phyloP scores from a whole-genome alignment of 2,888 invertebrate species.

The Drosophila peninsularis region DNA sequence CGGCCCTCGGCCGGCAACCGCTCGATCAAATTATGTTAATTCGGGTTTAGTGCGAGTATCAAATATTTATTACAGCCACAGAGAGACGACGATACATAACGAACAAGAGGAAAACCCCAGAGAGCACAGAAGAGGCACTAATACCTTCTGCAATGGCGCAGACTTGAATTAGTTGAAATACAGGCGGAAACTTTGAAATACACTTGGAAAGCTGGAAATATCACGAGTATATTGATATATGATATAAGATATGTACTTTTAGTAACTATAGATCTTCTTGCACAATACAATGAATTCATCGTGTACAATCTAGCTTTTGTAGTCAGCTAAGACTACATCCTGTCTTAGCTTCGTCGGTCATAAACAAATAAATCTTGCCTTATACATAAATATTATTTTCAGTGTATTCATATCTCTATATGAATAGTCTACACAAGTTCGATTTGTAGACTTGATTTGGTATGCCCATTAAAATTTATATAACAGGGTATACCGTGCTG shows the following conservation, averaged over 20 bases:
- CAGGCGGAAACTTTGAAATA: constrained; percentile 34
- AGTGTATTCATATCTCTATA: constrained; percentile 24
- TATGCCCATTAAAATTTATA: background rate
- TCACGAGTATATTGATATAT: background rate
- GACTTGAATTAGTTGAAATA: constrained; percentile 33
- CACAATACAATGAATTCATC: background rate
- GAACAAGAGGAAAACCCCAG: constrained; percentile 18
- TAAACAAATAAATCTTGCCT: background rate
- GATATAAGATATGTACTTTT: background rate
- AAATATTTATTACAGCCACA: constrained; percentile 63
- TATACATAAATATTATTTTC: background rate
- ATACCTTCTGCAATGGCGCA: constrained; percentile 46
- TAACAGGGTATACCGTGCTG: background rate
- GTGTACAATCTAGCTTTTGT: background rate
- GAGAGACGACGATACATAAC: constrained; percentile 29
- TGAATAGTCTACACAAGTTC: constrained; percentile 35
- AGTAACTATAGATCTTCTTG: background rate
- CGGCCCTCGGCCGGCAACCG: constrained; percentile 57
- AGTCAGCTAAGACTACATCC: background rate
- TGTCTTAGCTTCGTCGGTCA: background rate
- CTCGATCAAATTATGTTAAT: constrained; percentile 82
- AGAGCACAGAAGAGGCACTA: constrained; percentile 34
- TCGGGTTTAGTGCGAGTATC: constrained; percentile 76
- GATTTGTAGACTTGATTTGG: constrained; percentile 47
- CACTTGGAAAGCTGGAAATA: constrained; percentile 11